Evolutionary conservation across 2,797 vertebrate genomes (phyloP), one percentile per base, ranked within the genome.

Genomic region (Chiroxiphia lanceolata): DNA sequence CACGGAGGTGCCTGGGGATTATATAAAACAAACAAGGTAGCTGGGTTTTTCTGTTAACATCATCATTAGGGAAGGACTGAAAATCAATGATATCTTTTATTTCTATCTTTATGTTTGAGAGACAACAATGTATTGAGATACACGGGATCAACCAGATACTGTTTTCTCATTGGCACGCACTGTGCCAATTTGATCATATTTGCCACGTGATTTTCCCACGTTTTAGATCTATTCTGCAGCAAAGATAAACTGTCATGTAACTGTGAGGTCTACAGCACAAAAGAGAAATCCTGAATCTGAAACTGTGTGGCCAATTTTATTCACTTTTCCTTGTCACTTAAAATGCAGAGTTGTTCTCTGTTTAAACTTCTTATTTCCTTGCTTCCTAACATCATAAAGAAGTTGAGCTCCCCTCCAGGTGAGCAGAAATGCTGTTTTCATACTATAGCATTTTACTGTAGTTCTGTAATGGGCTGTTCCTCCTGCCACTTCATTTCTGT

Each of bases 81-180:
- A 95, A 95, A 94, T 94, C 88, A 91, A 68, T 96, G 80, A 22
- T 64, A 44, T 29, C 57, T 87, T 82, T n/a, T 53, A 61, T 77
- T 87, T 84, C 77, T 60, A 38, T 57, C 57, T 94, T 83, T 79
- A 22, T 36, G 23, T 77, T 91, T 94, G 75, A 59, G 57, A 23
- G 50, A 81, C 72, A 91, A 48, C 34, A 78, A 47, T 15, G 29
- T 56, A 54, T 25, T 68, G 51, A 75, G 63, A 84, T 23, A 38
- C 3, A 9, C 22, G 27, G 51, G n/a, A 91, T 60, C 70, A 56
- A 45, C 53, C 69, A 71, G 74, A 79, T 8, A 63, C 18, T 38
- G 20, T 48, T 45, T 83, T 75, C 45, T 27, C 8, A 6, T 40
- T 40, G 40, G 40, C 13, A 40, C 40, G 40, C 40, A 40, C 40